Conservation (phyloP, 2,113 vertebrate species). For the Entelurus aequoreus region DNA sequence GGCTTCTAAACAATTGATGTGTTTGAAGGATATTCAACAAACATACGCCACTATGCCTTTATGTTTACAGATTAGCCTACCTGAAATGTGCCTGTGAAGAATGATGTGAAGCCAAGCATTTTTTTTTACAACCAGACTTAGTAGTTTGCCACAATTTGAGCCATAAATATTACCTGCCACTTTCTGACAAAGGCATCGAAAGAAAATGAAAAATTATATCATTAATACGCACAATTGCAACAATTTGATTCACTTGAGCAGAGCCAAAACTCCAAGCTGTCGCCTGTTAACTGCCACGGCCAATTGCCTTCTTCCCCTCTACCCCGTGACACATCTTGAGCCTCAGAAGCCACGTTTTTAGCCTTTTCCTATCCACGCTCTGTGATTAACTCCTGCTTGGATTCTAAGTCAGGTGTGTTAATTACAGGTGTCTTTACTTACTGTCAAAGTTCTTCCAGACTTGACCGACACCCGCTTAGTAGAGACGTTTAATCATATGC, state of each 20-base stretch:
- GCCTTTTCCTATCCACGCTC: slow-evolving; percentile 8
- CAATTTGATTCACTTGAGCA: slow-evolving; percentile 8
- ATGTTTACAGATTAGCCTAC: no score
- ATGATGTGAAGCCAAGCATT: neutral
- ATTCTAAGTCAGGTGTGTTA: neutral
- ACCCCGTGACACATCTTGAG: neutral
- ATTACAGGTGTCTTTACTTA: slow-evolving; percentile 19
- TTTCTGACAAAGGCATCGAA: neutral
- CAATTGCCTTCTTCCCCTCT: neutral
- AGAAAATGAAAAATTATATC: neutral
- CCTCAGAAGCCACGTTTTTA: neutral
- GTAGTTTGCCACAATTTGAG: neutral
- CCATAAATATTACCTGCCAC: neutral
- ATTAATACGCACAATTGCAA: slow-evolving; percentile 3
- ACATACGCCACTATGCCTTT: no score
- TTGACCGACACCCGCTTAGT: slow-evolving; percentile 10
- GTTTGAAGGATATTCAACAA: no score
- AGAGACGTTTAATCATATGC: slow-evolving; percentile 23
- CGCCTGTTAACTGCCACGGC: neutral
- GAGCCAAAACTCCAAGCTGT: neutral
- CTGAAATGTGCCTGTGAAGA: neutral
- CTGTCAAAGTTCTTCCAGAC: slow-evolving; percentile 8
- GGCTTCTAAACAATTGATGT: no score
- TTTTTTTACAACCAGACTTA: neutral
- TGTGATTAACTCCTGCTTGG: neutral